Percentiles rank a stretch among this genome's conserved stretches.
Evolutionary conservation across 2,888 invertebrate species (phyloP).

Genomic region (Rotaria socialis): DNA sequence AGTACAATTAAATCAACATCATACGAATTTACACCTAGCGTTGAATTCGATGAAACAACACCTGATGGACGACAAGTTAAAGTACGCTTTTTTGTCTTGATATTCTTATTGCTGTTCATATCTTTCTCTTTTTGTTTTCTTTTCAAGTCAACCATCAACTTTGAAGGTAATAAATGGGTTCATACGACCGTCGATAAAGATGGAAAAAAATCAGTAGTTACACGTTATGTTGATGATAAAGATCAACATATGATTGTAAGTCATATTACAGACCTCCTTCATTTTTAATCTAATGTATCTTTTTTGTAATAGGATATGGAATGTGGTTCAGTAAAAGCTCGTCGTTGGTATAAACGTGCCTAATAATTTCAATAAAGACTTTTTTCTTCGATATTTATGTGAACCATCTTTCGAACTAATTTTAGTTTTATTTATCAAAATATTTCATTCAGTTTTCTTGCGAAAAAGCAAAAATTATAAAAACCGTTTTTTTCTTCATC

Average conservation of each 20-base stretch:
- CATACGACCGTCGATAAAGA: constrained; percentile 43
- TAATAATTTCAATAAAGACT: neutral
- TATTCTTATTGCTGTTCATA: no score
- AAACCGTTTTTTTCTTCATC: no score
- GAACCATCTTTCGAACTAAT: no score
- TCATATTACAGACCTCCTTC: neutral
- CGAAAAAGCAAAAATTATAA: no score
- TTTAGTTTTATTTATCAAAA: no score
- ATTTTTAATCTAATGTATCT: neutral
- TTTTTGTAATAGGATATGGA: neutral
- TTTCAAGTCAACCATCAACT: constrained; percentile 34
- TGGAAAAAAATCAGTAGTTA: neutral
- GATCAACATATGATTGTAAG: constrained; percentile 19
- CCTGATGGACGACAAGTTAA: constrained; percentile 46
- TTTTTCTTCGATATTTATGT: no score
- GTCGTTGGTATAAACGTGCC: constrained; percentile 33
- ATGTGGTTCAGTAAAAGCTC: neutral
- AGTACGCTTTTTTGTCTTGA: neutral
- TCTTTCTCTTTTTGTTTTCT: neutral
- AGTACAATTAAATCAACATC: constrained; percentile 53
- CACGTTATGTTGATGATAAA: constrained; percentile 27
- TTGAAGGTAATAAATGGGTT: constrained; percentile 40
- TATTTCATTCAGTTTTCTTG: no score
- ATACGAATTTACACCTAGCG: constrained; percentile 52
- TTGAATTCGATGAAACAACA: constrained; percentile 53